phyloP scores from a whole-genome alignment of 2,113 vertebrate genomes.

The Forbesichthys papilliferus region DNA sequence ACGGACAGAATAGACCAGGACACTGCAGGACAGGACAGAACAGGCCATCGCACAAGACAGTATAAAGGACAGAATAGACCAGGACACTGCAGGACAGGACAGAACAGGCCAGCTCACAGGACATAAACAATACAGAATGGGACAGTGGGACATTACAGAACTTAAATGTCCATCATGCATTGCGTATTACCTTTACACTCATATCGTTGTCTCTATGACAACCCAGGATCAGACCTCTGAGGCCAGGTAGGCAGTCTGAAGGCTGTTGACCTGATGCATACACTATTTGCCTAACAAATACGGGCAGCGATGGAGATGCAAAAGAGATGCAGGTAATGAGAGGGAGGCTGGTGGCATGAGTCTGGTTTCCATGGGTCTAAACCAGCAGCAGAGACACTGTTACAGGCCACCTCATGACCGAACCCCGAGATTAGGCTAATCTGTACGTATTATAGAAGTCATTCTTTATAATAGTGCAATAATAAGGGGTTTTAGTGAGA shows the following conservation, averaged over 20 bases:
- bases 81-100: too few species aligned
- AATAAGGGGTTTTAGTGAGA: too few species aligned
- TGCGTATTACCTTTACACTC: neutral
- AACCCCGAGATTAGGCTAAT: too few species aligned
- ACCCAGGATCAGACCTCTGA: constrained; percentile 2
- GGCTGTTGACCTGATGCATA: constrained; percentile 31
- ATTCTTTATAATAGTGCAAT: too few species aligned
- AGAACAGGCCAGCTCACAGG: neutral
- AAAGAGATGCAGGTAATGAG: constrained; percentile 46
- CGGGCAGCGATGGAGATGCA: constrained; percentile 55
- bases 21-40: too few species aligned
- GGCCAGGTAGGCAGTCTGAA: constrained; percentile 21
- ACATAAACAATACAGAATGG: neutral
- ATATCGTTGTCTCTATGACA: neutral
- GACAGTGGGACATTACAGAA: neutral
- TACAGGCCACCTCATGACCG: neutral
- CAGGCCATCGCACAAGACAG: too few species aligned
- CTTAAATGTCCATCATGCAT: too few species aligned
- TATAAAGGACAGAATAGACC: too few species aligned
- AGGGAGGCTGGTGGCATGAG: neutral
- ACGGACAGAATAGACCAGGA: too few species aligned
- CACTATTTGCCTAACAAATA: constrained; percentile 70
- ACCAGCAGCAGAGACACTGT: constrained; percentile 3
- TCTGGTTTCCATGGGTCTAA: constrained; percentile 14
- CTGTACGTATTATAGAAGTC: too few species aligned